Evolutionary conservation across 2,797 vertebrate genomes (phyloP).

Genomic region (Poeciliopsis gracilis): DNA sequence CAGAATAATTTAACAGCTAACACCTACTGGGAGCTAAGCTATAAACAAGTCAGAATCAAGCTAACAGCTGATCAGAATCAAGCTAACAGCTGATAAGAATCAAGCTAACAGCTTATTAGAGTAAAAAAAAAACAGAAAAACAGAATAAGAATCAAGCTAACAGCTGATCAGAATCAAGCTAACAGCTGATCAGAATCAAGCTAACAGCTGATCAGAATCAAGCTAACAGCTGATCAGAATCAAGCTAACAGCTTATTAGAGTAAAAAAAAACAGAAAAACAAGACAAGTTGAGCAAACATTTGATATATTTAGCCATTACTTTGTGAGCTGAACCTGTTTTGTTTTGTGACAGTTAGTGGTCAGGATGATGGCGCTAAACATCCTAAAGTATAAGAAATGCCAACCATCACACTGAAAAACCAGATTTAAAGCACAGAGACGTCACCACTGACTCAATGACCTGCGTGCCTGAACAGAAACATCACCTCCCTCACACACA

Average conservation of each 20-base stretch:
- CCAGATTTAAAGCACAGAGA: background rate
- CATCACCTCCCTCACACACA: conserved; percentile 17
- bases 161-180: background rate
- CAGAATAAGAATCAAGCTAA: too few species aligned
- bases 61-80: background rate
- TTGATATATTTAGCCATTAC: background rate
- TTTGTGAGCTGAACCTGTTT: conserved; percentile 36
- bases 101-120: too few species aligned
- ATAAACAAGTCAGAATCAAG: background rate
- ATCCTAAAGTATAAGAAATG: background rate
- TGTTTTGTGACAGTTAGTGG: conserved; percentile 63
- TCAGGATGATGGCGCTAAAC: background rate
- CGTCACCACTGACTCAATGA: conserved; percentile 26
- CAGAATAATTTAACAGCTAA: background rate
- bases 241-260: background rate
- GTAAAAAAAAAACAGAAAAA: too few species aligned
- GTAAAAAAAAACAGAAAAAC: background rate
- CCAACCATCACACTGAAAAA: background rate
- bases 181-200: background rate
- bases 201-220: background rate
- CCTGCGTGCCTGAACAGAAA: conserved; percentile 18
- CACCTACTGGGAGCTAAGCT: background rate
- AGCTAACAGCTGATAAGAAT: background rate
- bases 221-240: background rate
- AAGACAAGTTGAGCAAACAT: background rate